Percentiles rank a stretch among this genome's conserved stretches.
phyloP scores from a whole-genome alignment of 2,797 vertebrate species.

The Melanotaenia pygmaea region DNA sequence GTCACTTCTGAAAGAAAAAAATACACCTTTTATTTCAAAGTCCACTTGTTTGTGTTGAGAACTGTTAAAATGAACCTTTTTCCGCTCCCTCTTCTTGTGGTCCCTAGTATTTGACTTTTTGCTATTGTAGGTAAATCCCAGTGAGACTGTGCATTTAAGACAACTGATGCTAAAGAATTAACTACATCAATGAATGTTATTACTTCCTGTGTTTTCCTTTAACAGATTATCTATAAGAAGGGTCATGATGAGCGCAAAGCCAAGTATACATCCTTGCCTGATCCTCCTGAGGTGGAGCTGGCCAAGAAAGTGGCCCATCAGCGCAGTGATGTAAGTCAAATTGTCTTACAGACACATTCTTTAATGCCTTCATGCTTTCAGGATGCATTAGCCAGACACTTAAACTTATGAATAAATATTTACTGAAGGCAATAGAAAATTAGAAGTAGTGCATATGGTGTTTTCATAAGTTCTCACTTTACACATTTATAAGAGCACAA shows the following conservation, averaged over 20 bases:
- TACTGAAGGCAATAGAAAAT: background rate
- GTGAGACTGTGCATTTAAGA: constrained; percentile 14
- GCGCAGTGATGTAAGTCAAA: constrained; percentile 91
- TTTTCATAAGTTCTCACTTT: background rate
- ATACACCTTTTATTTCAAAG: background rate
- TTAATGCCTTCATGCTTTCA: background rate
- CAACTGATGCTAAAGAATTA: constrained; percentile 25
- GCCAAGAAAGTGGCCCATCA: constrained; percentile 90
- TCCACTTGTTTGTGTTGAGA: constrained; percentile 38
- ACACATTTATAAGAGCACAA: background rate
- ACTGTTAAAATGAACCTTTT: background rate
- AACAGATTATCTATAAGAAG: constrained; percentile 94
- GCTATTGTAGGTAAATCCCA: constrained; percentile 20
- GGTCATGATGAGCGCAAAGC: constrained; percentile 88
- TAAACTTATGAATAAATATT: background rate
- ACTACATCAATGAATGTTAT: constrained; percentile 13
- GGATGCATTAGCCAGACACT: background rate
- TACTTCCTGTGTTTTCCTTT: constrained; percentile 11
- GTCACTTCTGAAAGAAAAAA: background rate
- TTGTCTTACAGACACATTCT: background rate
- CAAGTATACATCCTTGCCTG: constrained; percentile 90
- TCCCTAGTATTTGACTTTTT: constrained; percentile 23
- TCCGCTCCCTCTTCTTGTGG: background rate
- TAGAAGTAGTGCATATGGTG: background rate
- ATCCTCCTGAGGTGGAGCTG: constrained; percentile 91